Conservation (phyloP, 53 echinoderm and acorn worm species). For the Hippasteria phrygiana region DNA sequence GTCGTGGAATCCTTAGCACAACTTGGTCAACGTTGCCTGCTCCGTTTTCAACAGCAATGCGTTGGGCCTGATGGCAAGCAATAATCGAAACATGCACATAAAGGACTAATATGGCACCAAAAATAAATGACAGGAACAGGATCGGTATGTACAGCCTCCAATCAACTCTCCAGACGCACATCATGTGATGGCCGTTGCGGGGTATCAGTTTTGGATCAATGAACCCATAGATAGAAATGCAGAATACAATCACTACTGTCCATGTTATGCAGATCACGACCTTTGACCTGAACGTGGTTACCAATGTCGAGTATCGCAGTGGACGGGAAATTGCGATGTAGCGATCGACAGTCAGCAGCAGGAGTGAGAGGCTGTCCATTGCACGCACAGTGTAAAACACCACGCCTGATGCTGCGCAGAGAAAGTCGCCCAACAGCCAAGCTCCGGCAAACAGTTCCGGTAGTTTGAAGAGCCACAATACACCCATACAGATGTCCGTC, state of each 20-base stretch:
- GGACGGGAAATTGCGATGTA: constrained; percentile 14
- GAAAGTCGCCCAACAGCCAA: neutral
- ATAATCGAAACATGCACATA: neutral
- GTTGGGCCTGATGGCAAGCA: neutral
- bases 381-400: neutral
- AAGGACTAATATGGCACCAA: neutral
- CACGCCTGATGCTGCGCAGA: neutral
- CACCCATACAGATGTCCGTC: neutral
- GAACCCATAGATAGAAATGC: neutral
- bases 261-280: neutral
- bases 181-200: neutral
- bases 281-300: neutral
- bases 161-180: neutral
- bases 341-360: neutral
- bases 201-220: neutral
- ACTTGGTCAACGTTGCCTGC: neutral
- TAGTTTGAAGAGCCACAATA: neutral
- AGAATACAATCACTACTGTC: neutral
- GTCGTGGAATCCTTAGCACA: neutral
- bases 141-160: neutral
- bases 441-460: neutral
- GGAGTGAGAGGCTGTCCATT: neutral
- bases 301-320: neutral
- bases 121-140: neutral
- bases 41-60: constrained; percentile 7